Base-by-base conservation (phyloP, 2,113 vertebrate species). In the Micromys minutus region DNA sequence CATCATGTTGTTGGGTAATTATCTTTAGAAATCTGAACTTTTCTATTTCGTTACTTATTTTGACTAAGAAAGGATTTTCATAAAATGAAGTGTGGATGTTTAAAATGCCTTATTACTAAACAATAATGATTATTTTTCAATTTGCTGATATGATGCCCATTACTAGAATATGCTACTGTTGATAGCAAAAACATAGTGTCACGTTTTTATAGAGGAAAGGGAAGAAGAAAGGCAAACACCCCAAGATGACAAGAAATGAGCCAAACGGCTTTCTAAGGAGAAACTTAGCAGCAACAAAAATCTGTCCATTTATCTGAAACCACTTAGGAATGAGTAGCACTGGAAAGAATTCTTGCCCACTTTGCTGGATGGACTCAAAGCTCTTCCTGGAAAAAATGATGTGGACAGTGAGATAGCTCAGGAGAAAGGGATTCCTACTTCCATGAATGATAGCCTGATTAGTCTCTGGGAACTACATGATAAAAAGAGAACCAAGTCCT, bases 121-220 rank as follows among this genome's bases (percentile, higher is more conserved):
- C 90, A 87, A 90, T 21, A 45, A 75, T 52, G 19, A n/a, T 92
- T 95, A n/a, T 92, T 95, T 96, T 96, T 57, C n/a, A 65, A 36
- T 93, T 81, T 94, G 61, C 74, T 94, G 92, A 86, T 94, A 89
- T 95, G 85, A 76, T 71, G 31, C 19, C 55, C 24, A 65, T 89
- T 90, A 63, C 31, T 72, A 16, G 36, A 91, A 87, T 90, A 89
- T 6, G 11, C 13, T 89, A 76, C 83, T 16, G 26, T 42, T 94
- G 74, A 72, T 93, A 72, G 63, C n/a, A 93, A 87, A 95, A 42
- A 87, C 71, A 91, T 34, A 5, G 36, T 74, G 83, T 74, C 61
- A 63, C 22, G 55, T 61, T 36, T 11, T 8, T 57, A 7, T 50
- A 89, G 79, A 81, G 9, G 1, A 55, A 93, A 83, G 92, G 45